A percentile compares a stretch with the other conserved stretches of the same genome.
Evolutionary conservation across 2,797 vertebrate genomes (phyloP).

Genomic region (Paratrypauchen microcephalus): DNA sequence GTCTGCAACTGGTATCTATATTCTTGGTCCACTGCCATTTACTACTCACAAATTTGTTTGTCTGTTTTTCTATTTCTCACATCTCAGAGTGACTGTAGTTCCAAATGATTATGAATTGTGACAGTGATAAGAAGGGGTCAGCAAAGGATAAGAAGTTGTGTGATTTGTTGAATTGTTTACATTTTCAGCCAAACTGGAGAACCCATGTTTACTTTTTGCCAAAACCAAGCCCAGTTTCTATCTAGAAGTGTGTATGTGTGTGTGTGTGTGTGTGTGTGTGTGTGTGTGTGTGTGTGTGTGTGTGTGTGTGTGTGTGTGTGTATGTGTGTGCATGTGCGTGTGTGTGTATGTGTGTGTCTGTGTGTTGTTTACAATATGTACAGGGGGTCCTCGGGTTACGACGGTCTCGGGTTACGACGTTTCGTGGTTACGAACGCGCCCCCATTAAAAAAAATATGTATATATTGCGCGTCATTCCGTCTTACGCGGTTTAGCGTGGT

Average conservation of each 20-base stretch:
- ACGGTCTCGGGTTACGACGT: too few species aligned
- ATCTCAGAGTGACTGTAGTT: conserved; percentile 16
- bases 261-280: too few species aligned
- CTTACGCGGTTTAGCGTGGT: too few species aligned
- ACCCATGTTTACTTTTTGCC: neutral
- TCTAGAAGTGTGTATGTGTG: neutral
- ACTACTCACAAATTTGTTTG: conserved; percentile 17
- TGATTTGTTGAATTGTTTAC: neutral
- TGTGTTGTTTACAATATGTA: too few species aligned
- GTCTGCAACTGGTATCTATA: conserved; percentile 42
- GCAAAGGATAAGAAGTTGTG: neutral
- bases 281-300: too few species aligned
- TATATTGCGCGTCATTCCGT: too few species aligned
- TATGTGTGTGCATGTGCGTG: too few species aligned
- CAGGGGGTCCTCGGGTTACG: too few species aligned
- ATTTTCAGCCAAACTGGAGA: neutral
- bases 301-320: neutral
- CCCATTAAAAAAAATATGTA: too few species aligned
- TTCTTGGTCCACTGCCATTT: conserved; percentile 47
- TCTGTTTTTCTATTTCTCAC: conserved; percentile 10
- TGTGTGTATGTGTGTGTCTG: too few species aligned
- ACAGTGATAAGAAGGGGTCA: neutral
- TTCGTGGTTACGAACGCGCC: too few species aligned
- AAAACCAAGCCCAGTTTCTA: neutral
- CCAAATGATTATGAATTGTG: neutral